Evolutionary conservation across 1,140 invertebrate species (phyloP).

Genomic region (Tetraneura akinire): DNA sequence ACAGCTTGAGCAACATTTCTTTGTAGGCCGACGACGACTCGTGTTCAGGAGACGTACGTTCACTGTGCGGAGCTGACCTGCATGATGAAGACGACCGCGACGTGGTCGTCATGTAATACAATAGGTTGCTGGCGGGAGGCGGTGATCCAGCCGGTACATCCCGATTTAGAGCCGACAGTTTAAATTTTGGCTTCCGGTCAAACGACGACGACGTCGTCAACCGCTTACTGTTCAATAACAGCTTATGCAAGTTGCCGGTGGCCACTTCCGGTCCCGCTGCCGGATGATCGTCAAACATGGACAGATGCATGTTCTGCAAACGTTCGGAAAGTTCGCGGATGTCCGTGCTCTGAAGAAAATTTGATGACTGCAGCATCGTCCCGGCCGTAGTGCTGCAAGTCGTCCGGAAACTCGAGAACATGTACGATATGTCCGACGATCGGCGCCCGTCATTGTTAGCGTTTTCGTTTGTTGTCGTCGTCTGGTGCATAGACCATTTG

Average conservation of each 20-base stretch:
- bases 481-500: background rate
- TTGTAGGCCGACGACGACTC: background rate
- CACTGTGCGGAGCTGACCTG: slow-evolving; percentile 21
- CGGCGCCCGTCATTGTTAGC: background rate
- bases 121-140: slow-evolving; percentile 53
- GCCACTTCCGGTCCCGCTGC: background rate
- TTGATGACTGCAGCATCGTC: background rate
- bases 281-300: slow-evolving; percentile 15
- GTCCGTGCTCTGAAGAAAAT: background rate
- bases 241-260: background rate
- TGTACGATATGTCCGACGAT: slow-evolving; percentile 22
- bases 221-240: slow-evolving; percentile 53
- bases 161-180: slow-evolving; percentile 55
- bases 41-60: slow-evolving; percentile 21
- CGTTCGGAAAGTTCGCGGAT: slow-evolving; percentile 61
- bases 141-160: slow-evolving; percentile 55
- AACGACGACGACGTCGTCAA: background rate
- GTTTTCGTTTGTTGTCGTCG: background rate
- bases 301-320: slow-evolving; percentile 8
- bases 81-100: background rate
- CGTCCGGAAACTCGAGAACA: slow-evolving; percentile 15
- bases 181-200: slow-evolving; percentile 54
- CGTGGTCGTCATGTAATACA: slow-evolving; percentile 51
- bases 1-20: slow-evolving; percentile 45
- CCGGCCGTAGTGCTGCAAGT: background rate